phyloP scores from a whole-genome alignment of 2,888 invertebrate species.

The Dryomyza anilis region DNA sequence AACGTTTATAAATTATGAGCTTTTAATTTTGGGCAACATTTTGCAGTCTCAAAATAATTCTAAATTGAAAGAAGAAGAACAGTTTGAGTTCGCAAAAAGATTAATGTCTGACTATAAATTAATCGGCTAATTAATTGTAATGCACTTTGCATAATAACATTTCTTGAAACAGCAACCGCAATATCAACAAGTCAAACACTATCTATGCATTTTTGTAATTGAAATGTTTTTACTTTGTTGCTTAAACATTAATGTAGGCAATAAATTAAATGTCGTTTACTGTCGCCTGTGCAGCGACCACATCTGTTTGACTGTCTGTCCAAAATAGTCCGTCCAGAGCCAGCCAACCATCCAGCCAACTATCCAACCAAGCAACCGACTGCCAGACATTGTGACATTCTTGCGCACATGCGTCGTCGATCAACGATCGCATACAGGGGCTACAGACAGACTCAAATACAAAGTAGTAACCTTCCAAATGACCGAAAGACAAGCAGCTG shows the following conservation, averaged over 20 bases:
- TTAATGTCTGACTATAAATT: conserved; percentile 12
- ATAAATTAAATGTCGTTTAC: conserved; percentile 49
- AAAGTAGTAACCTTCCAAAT: conserved; percentile 13
- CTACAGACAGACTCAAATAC: conserved; percentile 26
- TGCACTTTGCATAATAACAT: background rate
- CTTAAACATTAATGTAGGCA: conserved; percentile 54
- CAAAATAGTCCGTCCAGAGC: background rate
- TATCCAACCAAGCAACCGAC: background rate
- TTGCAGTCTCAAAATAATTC: no score
- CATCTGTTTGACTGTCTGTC: background rate
- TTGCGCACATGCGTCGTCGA: conserved; percentile 27
- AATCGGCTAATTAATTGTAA: conserved; percentile 17
- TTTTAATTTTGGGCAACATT: no score
- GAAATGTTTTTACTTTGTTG: conserved; percentile 52
- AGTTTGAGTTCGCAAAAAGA: background rate
- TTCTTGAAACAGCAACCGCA: background rate
- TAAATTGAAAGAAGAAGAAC: no score
- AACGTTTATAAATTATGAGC: no score
- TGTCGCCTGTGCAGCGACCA: no score
- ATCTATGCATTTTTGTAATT: conserved; percentile 49
- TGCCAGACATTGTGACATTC: conserved; percentile 22
- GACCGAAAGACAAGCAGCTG: conserved; percentile 4
- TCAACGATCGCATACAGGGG: conserved; percentile 30
- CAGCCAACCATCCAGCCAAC: background rate
- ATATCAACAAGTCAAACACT: conserved; percentile 19